Evolutionary conservation across 1,140 invertebrate genomes (phyloP).

Genomic region (Ooceraea biroi): DNA sequence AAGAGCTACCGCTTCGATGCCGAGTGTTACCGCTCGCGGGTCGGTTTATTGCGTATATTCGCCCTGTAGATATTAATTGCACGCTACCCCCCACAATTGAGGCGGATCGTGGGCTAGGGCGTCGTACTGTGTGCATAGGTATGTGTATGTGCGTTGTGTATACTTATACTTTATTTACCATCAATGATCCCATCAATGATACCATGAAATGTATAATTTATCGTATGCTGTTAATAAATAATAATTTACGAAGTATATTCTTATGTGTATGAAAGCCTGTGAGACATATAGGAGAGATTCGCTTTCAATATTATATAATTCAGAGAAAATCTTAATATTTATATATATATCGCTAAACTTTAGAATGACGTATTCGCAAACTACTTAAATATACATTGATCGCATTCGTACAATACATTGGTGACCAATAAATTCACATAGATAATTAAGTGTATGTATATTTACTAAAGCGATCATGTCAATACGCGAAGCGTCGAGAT

Average conservation of each 20-base stretch:
- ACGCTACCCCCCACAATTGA: too few relatives aligned
- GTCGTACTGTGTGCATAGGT: too few relatives aligned
- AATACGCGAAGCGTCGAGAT: neutral
- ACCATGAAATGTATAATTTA: constrained; percentile 71
- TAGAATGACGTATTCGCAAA: neutral
- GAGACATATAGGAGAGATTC: constrained; percentile 30
- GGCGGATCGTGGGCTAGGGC: too few relatives aligned
- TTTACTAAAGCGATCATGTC: neutral
- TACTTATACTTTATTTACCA: constrained; percentile 50
- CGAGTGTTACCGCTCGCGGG: too few relatives aligned
- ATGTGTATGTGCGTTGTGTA: neutral
- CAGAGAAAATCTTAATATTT: constrained; percentile 3
- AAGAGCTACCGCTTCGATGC: too few relatives aligned
- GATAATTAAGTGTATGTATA: neutral
- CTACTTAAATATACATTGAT: constrained; percentile 9
- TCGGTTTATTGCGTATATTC: too few relatives aligned
- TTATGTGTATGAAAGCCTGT: constrained; percentile 55
- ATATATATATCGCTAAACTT: constrained; percentile 8
- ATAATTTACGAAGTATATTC: constrained; percentile 75
- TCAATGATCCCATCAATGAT: too few relatives aligned
- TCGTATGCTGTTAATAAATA: constrained; percentile 75
- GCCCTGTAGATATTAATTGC: too few relatives aligned
- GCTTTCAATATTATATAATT: constrained; percentile 7
- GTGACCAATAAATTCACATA: neutral
- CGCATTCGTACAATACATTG: neutral